These are phyloP conservation scores for Azemiops feae DNA, from an alignment of 2,113 vertebrate species.

Conservation along the genomic window DNA sequence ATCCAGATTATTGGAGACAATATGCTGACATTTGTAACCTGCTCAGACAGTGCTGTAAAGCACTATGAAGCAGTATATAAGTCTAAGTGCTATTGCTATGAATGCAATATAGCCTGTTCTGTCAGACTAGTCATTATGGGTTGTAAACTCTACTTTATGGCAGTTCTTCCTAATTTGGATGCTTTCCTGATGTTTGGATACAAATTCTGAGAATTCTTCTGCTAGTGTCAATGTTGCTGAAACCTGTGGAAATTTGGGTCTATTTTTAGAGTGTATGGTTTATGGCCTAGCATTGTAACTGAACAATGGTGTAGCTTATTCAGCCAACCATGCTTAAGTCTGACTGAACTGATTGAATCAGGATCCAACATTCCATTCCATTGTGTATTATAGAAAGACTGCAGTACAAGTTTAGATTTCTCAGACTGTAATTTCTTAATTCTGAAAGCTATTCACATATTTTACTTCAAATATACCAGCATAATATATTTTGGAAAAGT, in stretches of 20 bases:
- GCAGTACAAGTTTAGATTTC: neutral
- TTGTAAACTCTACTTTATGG: neutral
- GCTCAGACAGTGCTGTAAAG: neutral
- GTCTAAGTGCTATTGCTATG: neutral
- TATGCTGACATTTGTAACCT: neutral
- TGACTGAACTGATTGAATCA: neutral
- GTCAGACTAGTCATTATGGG: neutral
- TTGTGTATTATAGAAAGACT: neutral
- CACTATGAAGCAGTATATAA: neutral
- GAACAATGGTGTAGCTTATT: neutral
- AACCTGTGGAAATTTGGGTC: neutral
- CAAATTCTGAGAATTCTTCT: neutral
- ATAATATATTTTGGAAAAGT: neutral
- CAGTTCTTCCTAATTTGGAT: neutral
- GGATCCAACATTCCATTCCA: neutral
- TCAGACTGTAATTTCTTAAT: neutral
- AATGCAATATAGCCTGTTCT: neutral
- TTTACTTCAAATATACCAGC: neutral
- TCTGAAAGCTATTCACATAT: neutral
- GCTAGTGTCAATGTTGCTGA: neutral
- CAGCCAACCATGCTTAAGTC: neutral
- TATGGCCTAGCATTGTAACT: neutral
- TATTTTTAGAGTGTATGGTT: neutral
- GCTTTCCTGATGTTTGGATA: neutral
- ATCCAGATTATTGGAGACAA: neutral